Evolutionary conservation across 2,113 vertebrate species (phyloP).

Genomic region (Thalassoma bifasciatum): DNA sequence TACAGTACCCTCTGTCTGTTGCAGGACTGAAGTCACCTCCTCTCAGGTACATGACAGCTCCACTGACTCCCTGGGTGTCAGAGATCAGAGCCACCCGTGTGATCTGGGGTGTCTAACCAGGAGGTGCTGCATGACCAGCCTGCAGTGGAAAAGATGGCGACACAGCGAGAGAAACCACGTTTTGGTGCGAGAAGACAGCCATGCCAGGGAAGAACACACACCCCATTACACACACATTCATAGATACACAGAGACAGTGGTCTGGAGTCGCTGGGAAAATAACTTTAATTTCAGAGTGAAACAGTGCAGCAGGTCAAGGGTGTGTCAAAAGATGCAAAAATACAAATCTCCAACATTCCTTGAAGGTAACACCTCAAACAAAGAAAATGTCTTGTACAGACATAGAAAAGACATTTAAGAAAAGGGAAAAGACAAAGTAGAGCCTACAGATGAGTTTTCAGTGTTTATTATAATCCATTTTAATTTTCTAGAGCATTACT

Average conservation of each 20-base stretch:
- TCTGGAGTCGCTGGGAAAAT: background rate
- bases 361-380: background rate
- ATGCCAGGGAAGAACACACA: slow-evolving; percentile 6
- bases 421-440: background rate
- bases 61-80: slow-evolving; percentile 29
- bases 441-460: background rate
- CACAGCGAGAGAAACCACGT: slow-evolving; percentile 59
- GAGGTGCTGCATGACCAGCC: slow-evolving; percentile 35
- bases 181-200: slow-evolving; percentile 54
- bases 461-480: no score
- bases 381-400: background rate
- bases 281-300: background rate
- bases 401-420: background rate
- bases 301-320: slow-evolving; percentile 1
- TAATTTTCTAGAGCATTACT: background rate
- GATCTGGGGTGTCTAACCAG: slow-evolving; percentile 37
- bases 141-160: slow-evolving; percentile 49
- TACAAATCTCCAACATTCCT: background rate
- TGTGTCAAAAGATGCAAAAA: slow-evolving; percentile 5
- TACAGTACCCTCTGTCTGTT: background rate
- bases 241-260: no score
- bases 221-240: background rate
- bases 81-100: slow-evolving; percentile 40
- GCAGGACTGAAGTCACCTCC: slow-evolving; percentile 1
- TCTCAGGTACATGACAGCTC: slow-evolving; percentile 21